Conservation (phyloP, 2,113 vertebrate genomes). For the Oryzias woworae region DNA sequence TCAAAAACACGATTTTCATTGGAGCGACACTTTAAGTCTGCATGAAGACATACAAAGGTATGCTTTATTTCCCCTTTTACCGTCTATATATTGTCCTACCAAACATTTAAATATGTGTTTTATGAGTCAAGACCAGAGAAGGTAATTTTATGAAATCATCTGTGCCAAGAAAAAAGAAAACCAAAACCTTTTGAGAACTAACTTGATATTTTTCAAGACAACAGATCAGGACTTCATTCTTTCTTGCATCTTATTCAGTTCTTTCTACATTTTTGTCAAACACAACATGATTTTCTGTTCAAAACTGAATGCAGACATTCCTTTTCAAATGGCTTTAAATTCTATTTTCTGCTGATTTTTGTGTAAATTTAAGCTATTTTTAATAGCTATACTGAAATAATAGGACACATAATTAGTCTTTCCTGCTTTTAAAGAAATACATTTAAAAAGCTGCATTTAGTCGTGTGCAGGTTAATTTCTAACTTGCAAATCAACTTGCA, state of each 20-base stretch:
- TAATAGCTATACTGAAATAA: background rate
- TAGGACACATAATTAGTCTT: background rate
- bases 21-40: no score
- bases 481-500: conserved; percentile 1
- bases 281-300: background rate
- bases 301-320: no score
- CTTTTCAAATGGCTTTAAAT: background rate
- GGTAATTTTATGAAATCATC: no score
- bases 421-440: no score
- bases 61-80: no score
- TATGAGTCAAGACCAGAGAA: no score
- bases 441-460: background rate
- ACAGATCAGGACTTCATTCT: background rate
- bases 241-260: background rate
- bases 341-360: background rate
- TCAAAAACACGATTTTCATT: no score
- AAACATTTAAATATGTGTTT: no score
- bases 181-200: no score
- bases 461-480: conserved; percentile 1
- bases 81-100: no score
- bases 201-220: background rate
- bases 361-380: conserved; percentile 2
- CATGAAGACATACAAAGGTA: no score
- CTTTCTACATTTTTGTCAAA: background rate
- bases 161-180: no score